Conservation (phyloP, 2,113 vertebrate species). For the Eptesicus fuscus region DNA sequence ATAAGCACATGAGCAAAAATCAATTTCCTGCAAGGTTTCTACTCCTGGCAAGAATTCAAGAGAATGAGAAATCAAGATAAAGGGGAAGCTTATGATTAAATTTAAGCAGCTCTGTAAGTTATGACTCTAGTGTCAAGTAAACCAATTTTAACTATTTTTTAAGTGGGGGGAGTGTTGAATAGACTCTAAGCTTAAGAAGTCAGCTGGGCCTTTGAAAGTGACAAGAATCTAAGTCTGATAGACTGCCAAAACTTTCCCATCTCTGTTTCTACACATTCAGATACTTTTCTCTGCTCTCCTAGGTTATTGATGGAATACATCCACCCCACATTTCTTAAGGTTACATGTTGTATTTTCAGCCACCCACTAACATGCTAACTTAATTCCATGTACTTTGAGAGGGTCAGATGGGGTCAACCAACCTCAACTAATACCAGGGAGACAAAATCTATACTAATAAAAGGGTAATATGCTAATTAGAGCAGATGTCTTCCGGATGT, state of each 20-base stretch:
- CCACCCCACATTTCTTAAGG: not conserved
- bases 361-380: not conserved
- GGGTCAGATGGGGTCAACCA: not conserved
- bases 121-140: constrained; percentile 38
- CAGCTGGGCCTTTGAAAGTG: constrained; percentile 16
- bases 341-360: not conserved
- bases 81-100: constrained; percentile 3
- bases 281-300: constrained; percentile 7
- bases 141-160: not conserved
- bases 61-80: constrained; percentile 45
- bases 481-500: no score
- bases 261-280: not conserved
- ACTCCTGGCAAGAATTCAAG: constrained; percentile 50
- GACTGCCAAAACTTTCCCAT: constrained; percentile 24
- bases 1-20: constrained; percentile 37
- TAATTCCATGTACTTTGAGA: constrained; percentile 5
- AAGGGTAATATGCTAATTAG: no score
- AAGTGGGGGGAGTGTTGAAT: not conserved
- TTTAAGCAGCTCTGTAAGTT: constrained; percentile 20
- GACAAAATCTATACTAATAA: not conserved
- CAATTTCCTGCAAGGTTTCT: constrained; percentile 35
- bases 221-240: constrained; percentile 34
- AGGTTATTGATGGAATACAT: not conserved
- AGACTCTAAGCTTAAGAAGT: not conserved
- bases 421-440: not conserved